Evolutionary conservation across 2,113 vertebrate genomes (phyloP).

Genomic region (Austrofundulus limnaeus): DNA sequence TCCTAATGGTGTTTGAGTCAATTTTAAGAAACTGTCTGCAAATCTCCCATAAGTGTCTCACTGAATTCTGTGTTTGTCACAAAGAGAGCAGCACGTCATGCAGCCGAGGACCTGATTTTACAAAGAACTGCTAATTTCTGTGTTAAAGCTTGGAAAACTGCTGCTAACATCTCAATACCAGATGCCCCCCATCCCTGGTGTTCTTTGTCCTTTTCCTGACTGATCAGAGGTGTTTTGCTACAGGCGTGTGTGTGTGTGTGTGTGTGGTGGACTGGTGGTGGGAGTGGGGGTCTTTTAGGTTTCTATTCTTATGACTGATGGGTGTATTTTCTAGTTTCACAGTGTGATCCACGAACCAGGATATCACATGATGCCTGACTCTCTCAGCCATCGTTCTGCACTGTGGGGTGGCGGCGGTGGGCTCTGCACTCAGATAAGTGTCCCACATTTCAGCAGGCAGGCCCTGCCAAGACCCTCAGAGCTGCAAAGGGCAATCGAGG

Average conservation of each 20-base stretch:
- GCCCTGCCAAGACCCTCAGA: slow-evolving; percentile 30
- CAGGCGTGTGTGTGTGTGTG: too few species aligned
- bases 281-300: neutral
- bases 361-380: slow-evolving; percentile 4
- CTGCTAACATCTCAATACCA: neutral
- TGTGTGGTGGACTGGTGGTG: too few species aligned
- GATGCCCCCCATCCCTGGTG: neutral
- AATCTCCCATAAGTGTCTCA: too few species aligned
- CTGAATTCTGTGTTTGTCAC: too few species aligned
- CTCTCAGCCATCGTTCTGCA: slow-evolving; percentile 17
- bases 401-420: neutral
- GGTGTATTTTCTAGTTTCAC: neutral
- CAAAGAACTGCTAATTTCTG: too few species aligned
- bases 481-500: slow-evolving; percentile 52
- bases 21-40: too few species aligned
- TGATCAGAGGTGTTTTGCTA: neutral
- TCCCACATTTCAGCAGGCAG: slow-evolving; percentile 11
- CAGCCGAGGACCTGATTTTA: too few species aligned
- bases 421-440: slow-evolving; percentile 21
- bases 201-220: neutral
- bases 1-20: too few species aligned
- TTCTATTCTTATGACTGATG: neutral
- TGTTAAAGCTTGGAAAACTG: too few species aligned
- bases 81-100: too few species aligned
- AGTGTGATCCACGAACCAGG: slow-evolving; percentile 11